These are phyloP conservation scores for Crypturellus tataupa DNA, from an alignment of 2,797 vertebrate species.

Conservation along the genomic window DNA sequence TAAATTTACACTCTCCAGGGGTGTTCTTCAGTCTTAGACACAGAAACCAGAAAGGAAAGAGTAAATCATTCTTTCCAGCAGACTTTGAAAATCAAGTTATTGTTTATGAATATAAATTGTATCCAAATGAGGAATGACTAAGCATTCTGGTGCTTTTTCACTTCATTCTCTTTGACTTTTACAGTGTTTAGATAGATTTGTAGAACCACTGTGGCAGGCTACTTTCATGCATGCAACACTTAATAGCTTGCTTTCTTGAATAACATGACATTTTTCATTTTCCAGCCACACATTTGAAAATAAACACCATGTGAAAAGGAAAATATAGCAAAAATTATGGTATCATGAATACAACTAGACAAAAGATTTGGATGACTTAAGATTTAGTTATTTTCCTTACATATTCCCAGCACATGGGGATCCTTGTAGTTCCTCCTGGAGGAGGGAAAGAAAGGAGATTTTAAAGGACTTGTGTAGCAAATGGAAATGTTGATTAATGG, in stretches of 20 bases:
- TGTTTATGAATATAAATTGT: slow-evolving; percentile 5
- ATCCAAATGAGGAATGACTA: background rate
- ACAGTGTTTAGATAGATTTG: background rate
- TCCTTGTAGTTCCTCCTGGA: background rate
- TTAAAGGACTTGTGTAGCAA: background rate
- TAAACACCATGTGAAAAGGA: background rate
- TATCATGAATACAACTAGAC: background rate
- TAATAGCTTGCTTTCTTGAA: background rate
- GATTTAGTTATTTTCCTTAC: background rate
- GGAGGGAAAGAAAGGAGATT: no score
- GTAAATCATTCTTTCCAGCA: slow-evolving; percentile 10
- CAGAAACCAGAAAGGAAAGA: background rate
- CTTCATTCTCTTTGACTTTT: background rate
- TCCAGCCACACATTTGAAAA: background rate
- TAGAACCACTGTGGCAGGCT: background rate
- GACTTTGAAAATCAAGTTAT: background rate
- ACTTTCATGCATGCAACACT: background rate
- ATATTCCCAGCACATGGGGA: background rate
- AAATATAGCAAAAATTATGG: background rate
- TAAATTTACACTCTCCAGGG: background rate
- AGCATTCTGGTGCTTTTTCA: background rate
- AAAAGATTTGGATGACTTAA: background rate
- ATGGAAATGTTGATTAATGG: background rate
- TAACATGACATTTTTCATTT: background rate
- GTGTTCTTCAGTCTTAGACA: background rate